Base-by-base conservation (phyloP, 2,797 vertebrate species). In the Sylvilagus floridanus region DNA sequence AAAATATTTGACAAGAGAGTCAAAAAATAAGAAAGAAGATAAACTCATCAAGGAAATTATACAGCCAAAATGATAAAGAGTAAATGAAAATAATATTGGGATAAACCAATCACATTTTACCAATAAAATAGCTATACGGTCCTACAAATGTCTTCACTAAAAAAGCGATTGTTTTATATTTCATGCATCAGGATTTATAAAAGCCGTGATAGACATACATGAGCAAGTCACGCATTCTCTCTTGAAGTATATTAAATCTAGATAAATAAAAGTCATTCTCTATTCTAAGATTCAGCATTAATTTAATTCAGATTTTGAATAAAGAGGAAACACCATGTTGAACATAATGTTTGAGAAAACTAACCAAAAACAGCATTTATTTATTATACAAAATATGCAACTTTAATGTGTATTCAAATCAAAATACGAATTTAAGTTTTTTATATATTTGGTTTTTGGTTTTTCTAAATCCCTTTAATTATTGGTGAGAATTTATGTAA, bases 391-490 rank as follows among this genome's bases (percentile, higher is more conserved):
- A 32, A 54, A 21, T 35, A 35, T 26, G 11, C 10, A 47, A 1
- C 37, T 32, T 68, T 78, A 35, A 47, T 21, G 13, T 83, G 1
- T 5, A 28, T 16, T 68, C 2, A 81, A 90, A 76, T 71, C 8
- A 89, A 87, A 89, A 69, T 86, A 69, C n/a, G 9, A 75, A 78
- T 69, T 37, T 52, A 76, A 92, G 16, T 16, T 75, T 92, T 90
- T 2, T 84, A 26, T 2, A 84, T 32, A 26, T 68, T 78, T 75
- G 52, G 6, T 35, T 50, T 63, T 7, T 71, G 63, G 3, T 50
- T 94, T 72, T 73, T 88, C 35, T 91, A 24, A 75, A 47, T 76
- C 86, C 1, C 17, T 87, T 62, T 47, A 28, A 1, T 21, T 91
- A 35, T 37, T 60, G 22, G 26, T 72, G 24, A 72, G 37, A 69